phyloP scores from a whole-genome alignment of 2,797 vertebrate genomes.

The Acropternis orthonyx region DNA sequence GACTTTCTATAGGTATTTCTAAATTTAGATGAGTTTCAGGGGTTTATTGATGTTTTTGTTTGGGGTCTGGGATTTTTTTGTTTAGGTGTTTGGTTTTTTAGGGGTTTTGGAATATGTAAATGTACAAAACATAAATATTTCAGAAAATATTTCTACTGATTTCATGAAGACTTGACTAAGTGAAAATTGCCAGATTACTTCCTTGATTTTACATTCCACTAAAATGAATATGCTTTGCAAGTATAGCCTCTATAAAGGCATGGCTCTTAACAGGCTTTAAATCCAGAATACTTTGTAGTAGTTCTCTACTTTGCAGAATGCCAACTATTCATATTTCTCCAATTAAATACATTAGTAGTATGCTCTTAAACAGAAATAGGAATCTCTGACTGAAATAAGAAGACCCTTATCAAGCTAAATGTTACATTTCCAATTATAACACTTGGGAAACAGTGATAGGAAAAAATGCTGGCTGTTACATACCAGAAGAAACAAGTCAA shows the following conservation, averaged over 20 bases:
- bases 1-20: background rate
- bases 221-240: background rate
- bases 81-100: background rate
- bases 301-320: background rate
- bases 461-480: constrained; percentile 29
- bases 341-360: constrained; percentile 39
- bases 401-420: constrained; percentile 46
- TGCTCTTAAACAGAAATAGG: background rate
- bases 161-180: background rate
- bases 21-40: background rate
- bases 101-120: background rate
- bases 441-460: background rate
- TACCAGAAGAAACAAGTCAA: constrained; percentile 37
- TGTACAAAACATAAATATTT: background rate
- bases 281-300: background rate
- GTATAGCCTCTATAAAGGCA: background rate
- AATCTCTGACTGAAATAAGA: constrained; percentile 20
- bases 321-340: constrained; percentile 29
- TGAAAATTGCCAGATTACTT: background rate
- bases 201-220: background rate
- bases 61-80: too few species aligned
- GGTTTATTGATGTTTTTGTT: background rate
- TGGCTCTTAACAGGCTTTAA: background rate
- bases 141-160: background rate
- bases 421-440: constrained; percentile 42